Evolutionary conservation across 2,888 invertebrate genomes (phyloP), one percentile per base, ranked within the genome.

Genomic region (Shargacucullia verbasci): DNA sequence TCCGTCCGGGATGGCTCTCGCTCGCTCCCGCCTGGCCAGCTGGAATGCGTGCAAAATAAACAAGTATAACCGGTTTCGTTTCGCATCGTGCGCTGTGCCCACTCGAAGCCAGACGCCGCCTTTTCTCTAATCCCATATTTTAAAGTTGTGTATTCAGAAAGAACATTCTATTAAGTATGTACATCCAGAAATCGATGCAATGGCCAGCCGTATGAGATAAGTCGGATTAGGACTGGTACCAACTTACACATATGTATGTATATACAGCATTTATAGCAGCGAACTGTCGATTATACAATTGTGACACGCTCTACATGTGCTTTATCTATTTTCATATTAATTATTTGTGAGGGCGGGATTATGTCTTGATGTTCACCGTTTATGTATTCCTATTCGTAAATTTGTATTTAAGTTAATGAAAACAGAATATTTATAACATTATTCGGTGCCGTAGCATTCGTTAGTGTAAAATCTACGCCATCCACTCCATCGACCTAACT

Each of bases 41-140:
- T 83, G 91, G 93, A 93, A 94, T 93, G 92, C 87, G 89, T 92
- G 94, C 92, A 92, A 93, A 93, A 93, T 92, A 94, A 93, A 93
- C 93, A 86, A 89, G 92, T 86, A 67, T 78, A 82, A 92, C 94
- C 86, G 87, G 94, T 92, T 90, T 79, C 73, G 85, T 82, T 84
- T 89, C 87, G 83, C 87, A 86, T 85, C 87, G 84, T 82, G 83
- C 83, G 86, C 90, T 86, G 87, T 84, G 87, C 85, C 82, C 85
- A 76, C 81, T 80, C 70, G 67, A 72, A 82, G 76, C 81, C 84
- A 85, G 84, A 85, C 82, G 77, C 78, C 80, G 81, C 83, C 83
- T 85, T 86, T 82, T 76, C 82, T 81, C 83, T 76, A 84, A 84
- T 73, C 63, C 77, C 81, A 81, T 80, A 79, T 76, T 78, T 76